These are phyloP conservation scores for Jacana jacana DNA, from an alignment of 2,113 vertebrate genomes.

Conservation along the genomic window DNA sequence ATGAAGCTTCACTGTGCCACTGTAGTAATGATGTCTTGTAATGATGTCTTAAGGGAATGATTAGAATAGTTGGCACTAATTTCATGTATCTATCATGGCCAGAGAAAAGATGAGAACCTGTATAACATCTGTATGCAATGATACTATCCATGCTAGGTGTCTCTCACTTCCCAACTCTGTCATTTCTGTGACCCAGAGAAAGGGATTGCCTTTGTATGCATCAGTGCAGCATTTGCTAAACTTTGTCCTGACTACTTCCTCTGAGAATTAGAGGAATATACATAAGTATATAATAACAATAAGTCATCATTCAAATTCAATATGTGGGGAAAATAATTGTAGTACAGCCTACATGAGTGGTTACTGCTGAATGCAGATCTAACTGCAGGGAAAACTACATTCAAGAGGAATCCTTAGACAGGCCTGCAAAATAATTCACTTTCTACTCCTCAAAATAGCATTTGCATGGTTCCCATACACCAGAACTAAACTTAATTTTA, in stretches of 20 bases:
- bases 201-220: neutral
- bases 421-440: constrained; percentile 11
- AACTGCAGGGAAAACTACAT: neutral
- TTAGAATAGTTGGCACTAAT: neutral
- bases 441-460: constrained; percentile 6
- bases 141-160: neutral
- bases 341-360: neutral
- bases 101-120: neutral
- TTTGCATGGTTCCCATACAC: neutral
- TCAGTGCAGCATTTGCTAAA: neutral
- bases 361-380: neutral
- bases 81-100: neutral
- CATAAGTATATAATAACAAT: neutral
- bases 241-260: neutral
- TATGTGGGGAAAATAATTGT: neutral
- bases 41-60: neutral
- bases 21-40: neutral
- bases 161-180: neutral
- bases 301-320: neutral
- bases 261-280: neutral
- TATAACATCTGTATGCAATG: neutral
- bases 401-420: neutral
- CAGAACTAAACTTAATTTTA: constrained; percentile 48
- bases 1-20: neutral
- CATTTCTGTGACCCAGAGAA: neutral